Evolutionary conservation across 2,113 vertebrate species (phyloP).

Genomic region (Balaenoptera acutorostrata): DNA sequence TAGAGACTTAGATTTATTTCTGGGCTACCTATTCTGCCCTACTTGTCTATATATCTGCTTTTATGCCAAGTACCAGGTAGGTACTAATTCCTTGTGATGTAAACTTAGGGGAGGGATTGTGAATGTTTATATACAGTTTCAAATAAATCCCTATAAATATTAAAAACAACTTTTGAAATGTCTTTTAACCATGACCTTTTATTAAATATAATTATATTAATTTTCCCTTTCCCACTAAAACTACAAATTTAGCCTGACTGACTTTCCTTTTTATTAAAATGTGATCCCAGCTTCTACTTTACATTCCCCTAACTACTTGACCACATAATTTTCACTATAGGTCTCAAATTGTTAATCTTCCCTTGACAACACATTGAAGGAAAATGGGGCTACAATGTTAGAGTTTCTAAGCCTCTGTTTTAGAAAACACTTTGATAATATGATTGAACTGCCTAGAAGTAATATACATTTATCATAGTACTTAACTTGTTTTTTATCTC

Average conservation of each 20-base stretch:
- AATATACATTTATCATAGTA: background rate
- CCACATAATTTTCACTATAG: background rate
- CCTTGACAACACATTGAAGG: background rate
- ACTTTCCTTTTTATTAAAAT: background rate
- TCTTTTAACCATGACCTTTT: background rate
- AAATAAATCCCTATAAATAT: background rate
- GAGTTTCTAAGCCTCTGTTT: background rate
- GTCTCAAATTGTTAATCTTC: background rate
- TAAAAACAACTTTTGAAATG: background rate
- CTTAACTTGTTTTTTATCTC: background rate
- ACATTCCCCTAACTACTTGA: background rate
- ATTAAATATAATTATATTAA: background rate
- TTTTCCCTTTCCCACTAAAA: background rate
- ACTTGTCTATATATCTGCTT: background rate
- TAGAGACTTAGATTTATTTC: background rate
- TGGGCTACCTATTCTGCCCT: background rate
- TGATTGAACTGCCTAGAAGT: background rate
- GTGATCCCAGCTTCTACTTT: background rate
- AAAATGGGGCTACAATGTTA: background rate
- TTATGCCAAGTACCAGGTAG: background rate
- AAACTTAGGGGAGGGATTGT: background rate
- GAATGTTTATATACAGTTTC: background rate
- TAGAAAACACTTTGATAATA: background rate
- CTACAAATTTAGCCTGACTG: background rate
- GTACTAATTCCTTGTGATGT: background rate